These are phyloP conservation scores for Tarsius wallacei DNA, from an alignment of 2,797 vertebrate genomes.

Conservation along the genomic window DNA sequence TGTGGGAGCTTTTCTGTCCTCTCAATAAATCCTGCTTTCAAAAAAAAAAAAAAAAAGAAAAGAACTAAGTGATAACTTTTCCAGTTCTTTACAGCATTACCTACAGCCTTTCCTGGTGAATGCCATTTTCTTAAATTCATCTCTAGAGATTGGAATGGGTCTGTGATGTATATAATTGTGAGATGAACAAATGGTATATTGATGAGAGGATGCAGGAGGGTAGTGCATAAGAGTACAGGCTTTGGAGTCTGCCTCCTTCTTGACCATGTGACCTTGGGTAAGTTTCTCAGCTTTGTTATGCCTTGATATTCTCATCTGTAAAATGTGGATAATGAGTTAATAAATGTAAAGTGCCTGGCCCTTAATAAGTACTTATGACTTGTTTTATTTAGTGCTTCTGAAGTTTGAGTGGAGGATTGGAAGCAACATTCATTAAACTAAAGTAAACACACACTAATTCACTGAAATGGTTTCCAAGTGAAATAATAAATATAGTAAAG, in stretches of 20 bases:
- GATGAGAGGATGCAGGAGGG: not conserved
- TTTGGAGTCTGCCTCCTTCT: not conserved
- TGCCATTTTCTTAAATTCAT: not conserved
- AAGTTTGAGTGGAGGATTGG: not conserved
- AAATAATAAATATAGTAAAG: slow-evolving; percentile 54
- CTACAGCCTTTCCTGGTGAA: not conserved
- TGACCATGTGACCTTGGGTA: not conserved
- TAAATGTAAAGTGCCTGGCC: not conserved
- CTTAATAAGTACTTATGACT: not conserved
- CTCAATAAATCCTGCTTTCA: too few relatives aligned
- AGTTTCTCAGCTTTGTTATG: not conserved
- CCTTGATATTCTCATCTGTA: not conserved
- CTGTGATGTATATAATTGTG: not conserved
- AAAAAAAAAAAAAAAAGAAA: too few relatives aligned
- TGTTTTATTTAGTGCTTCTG: not conserved
- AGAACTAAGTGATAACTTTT: not conserved
- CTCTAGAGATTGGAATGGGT: not conserved
- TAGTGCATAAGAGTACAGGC: not conserved
- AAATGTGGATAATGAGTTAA: rapidly evolving
- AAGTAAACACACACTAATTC: slow-evolving; percentile 2
- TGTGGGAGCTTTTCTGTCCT: too few relatives aligned
- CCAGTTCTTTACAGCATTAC: not conserved
- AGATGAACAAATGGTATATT: not conserved
- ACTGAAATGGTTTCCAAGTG: slow-evolving; percentile 6
- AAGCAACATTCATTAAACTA: slow-evolving; percentile 3